phyloP scores from a whole-genome alignment of 2,797 vertebrate genomes.

The Cheirogaleus major region DNA sequence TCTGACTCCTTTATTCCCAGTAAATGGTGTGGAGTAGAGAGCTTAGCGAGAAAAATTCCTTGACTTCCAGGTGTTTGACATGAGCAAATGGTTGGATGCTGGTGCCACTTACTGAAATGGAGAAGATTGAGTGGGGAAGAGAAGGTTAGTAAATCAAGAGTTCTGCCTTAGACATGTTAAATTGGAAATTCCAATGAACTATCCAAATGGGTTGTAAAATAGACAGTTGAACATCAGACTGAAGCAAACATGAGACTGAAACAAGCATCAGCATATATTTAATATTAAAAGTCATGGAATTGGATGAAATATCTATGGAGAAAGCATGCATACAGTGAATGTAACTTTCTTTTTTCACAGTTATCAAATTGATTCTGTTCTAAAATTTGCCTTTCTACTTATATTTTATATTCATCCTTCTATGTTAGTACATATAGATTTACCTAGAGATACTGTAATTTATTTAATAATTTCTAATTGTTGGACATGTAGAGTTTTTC shows the following conservation, averaged over 20 bases:
- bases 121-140: neutral
- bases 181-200: neutral
- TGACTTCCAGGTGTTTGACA: neutral
- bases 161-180: neutral
- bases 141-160: neutral
- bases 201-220: neutral
- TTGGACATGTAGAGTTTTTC: neutral
- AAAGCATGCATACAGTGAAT: neutral
- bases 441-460: neutral
- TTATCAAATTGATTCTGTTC: neutral
- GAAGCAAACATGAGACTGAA: neutral
- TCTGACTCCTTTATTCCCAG: neutral
- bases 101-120: neutral
- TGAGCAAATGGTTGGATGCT: neutral
- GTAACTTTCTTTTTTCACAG: neutral
- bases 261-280: neutral
- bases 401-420: neutral
- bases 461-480: neutral
- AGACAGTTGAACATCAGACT: neutral
- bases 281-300: neutral
- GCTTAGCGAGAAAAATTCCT: neutral
- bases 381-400: neutral
- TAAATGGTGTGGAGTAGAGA: neutral
- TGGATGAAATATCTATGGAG: neutral
- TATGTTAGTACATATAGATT: neutral